These are phyloP conservation scores for Elysia crispata DNA, from an alignment of 2,888 invertebrate genomes.

Conservation along the genomic window DNA sequence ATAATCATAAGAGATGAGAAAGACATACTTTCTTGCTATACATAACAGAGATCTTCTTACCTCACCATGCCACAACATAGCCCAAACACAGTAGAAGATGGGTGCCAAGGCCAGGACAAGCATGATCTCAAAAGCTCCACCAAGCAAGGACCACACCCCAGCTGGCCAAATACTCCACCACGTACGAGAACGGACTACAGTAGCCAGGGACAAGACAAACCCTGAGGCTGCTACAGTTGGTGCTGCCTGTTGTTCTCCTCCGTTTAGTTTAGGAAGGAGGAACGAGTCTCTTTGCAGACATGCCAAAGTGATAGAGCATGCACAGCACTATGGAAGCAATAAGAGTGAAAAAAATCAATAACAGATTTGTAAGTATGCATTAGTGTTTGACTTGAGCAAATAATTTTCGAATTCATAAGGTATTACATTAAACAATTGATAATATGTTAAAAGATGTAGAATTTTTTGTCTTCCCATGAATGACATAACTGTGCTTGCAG, in stretches of 20 bases:
- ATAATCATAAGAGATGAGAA: no score
- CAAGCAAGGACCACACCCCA: conserved; percentile 38
- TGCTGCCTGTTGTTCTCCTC: conserved; percentile 63
- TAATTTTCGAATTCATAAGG: no score
- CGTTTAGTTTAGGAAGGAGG: conserved; percentile 57
- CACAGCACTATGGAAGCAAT: conserved; percentile 64
- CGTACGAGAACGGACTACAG: conserved; percentile 59
- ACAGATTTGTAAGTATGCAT: neutral
- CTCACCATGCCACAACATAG: conserved; percentile 62
- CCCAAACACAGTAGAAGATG: conserved; percentile 63
- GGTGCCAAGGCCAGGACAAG: conserved; percentile 59
- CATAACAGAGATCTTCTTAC: no score
- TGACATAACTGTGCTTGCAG: no score
- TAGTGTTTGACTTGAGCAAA: no score
- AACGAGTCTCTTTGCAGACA: conserved; percentile 67
- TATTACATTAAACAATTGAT: no score
- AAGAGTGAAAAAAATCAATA: neutral
- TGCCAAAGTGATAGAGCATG: conserved; percentile 61
- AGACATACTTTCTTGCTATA: no score
- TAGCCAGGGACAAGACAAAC: conserved; percentile 57
- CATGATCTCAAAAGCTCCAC: conserved; percentile 63
- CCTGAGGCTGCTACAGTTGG: conserved; percentile 64
- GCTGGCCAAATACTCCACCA: conserved; percentile 48
- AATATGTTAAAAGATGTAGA: no score
- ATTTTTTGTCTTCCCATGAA: no score